Base-by-base conservation (phyloP, 2,888 invertebrate genomes). In the Ochropleura plecta region DNA sequence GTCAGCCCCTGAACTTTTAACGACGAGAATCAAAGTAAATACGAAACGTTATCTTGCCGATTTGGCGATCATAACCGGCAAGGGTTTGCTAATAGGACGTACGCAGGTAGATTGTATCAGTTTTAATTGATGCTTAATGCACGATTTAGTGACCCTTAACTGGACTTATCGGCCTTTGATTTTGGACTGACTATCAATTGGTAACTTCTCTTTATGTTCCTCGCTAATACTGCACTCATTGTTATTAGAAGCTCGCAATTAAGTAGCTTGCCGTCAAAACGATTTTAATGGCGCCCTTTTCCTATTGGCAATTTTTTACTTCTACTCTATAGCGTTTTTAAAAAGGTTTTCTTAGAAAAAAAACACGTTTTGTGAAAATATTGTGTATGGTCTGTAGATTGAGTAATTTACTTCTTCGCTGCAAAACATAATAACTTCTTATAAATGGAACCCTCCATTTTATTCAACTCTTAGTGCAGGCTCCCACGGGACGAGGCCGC, bases 21-120 rank as follows among this genome's bases (percentile, higher is more conserved):
- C 96, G 96, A 96, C 93, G 95, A 94, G 95, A 96, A 96, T 96
- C 96, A 96, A 95, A 96, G 96, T 96, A 96, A 96, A 96, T 96
- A 96, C 96, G 93, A 91, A 89, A 92, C 93, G 94, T 94, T 96
- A 96, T 95, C 96, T 96, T 96, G 95, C 94, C 94, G 95, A 96
- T 95, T 96, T 92, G 92, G 93, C 93, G 93, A 95, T 96, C 96
- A 95, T 95, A 95, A 94, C 92, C 92, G 92, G 93, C 90, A 94
- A 95, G 95, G 95, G 95, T 94, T 30, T 94, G 87, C 90, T 93
- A 93, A 94, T 92, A 92, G 92, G 93, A 91, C 90, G 92, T 91
- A 90, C 90, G 90, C 94, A 94, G 93, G 94, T 94, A 92, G 82
- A 84, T 85, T 86, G 88, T 90, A 89, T 88, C 88, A 85, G 83